Evolutionary conservation across 2,888 invertebrate genomes (phyloP).

Genomic region (Chaitophorus viminalis): DNA sequence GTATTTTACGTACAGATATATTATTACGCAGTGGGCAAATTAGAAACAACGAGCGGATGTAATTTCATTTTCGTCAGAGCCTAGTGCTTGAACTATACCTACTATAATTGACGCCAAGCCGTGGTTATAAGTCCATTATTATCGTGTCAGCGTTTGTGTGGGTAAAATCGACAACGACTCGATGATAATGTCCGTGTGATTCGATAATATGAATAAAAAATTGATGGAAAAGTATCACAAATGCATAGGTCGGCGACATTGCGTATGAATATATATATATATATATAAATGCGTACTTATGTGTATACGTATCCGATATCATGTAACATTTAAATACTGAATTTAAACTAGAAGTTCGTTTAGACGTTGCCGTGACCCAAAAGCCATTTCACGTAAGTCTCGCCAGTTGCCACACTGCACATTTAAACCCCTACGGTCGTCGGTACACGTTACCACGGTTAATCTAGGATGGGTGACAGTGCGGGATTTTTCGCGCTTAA

Average conservation of each 20-base stretch:
- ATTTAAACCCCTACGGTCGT: not conserved
- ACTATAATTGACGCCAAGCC: not conserved
- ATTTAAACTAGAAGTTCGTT: constrained; percentile 3
- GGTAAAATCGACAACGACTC: too few relatives aligned
- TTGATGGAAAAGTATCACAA: not conserved
- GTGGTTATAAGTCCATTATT: not conserved
- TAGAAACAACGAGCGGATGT: not conserved
- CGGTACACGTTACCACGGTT: not conserved
- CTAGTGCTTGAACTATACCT: not conserved
- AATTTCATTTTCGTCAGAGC: not conserved
- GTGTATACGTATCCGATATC: not conserved
- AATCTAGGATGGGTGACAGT: constrained; percentile 41
- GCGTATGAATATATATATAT: not conserved
- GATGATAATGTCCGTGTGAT: not conserved
- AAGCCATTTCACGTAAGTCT: constrained; percentile 32
- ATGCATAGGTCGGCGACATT: not conserved
- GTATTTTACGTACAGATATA: too few relatives aligned
- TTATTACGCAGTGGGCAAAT: not conserved
- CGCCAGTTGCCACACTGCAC: not conserved
- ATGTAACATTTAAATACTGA: constrained; percentile 38
- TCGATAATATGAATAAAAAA: not conserved
- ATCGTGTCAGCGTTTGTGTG: too few relatives aligned
- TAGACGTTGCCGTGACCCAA: constrained; percentile 35
- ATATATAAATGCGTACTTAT: not conserved
- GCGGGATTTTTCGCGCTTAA: not conserved